These are phyloP conservation scores for Thysanoteuthis rhombus DNA, from an alignment of 2,888 invertebrate genomes.

Conservation along the genomic window DNA sequence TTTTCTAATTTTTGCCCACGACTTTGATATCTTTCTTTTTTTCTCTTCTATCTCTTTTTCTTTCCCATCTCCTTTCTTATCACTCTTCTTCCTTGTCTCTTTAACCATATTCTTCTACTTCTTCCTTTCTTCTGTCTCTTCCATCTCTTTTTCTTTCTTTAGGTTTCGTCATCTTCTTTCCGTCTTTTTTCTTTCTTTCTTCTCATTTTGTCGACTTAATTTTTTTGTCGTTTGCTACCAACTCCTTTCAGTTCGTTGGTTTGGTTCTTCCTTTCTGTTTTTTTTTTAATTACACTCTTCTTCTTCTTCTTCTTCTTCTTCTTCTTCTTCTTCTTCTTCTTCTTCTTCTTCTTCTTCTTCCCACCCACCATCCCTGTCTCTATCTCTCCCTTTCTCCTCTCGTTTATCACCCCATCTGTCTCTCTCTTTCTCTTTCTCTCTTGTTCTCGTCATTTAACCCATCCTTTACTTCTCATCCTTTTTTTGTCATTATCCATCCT, in stretches of 20 bases:
- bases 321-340: not conserved
- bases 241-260: not conserved
- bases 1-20: not conserved
- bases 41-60: not conserved
- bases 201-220: too few species aligned
- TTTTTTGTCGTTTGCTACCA: not conserved
- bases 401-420: not conserved
- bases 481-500: not conserved
- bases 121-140: not conserved
- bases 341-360: not conserved
- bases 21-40: not conserved
- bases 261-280: not conserved
- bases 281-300: too few species aligned
- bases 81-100: too few species aligned
- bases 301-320: not conserved
- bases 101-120: not conserved
- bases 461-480: not conserved
- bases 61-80: too few species aligned
- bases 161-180: not conserved
- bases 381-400: too few species aligned
- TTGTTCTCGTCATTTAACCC: not conserved
- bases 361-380: too few species aligned
- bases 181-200: not conserved
- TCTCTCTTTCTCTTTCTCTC: not conserved
- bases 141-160: not conserved